A percentile compares a stretch with the other conserved stretches of the same genome.
These are phyloP conservation scores for Galaxias olidus DNA, from an alignment of 2,797 vertebrate species.

Conservation along the genomic window DNA sequence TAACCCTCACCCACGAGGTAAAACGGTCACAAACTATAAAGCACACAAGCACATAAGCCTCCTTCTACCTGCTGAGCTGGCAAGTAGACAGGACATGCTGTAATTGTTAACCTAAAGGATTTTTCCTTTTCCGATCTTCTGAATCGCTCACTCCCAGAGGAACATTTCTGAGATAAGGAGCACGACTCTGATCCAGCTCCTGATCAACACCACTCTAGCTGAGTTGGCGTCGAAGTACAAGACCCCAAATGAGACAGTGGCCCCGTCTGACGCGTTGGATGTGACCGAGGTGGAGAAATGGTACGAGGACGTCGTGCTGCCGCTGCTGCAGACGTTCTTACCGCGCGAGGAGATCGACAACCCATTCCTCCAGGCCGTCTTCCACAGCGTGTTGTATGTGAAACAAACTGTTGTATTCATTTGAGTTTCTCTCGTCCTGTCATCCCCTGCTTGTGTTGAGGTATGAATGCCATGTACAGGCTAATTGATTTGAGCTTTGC, in stretches of 20 bases:
- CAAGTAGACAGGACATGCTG: neutral
- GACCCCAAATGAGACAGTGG: neutral
- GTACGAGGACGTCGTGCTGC: slow-evolving; percentile 69
- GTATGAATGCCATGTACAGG: too few species aligned
- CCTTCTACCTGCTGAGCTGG: neutral
- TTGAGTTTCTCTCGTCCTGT: neutral
- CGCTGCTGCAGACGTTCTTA: slow-evolving; percentile 62
- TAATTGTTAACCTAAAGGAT: too few species aligned
- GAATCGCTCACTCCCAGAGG: slow-evolving; percentile 45
- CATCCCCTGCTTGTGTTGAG: too few species aligned
- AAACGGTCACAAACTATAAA: too few species aligned
- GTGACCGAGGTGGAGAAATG: slow-evolving; percentile 64
- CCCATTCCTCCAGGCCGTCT: slow-evolving; percentile 61
- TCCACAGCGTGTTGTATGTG: slow-evolving; percentile 76
- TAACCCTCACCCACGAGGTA: slow-evolving; percentile 70
- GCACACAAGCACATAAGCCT: neutral
- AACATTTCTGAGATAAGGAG: slow-evolving; percentile 60
- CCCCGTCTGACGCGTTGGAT: slow-evolving; percentile 19
- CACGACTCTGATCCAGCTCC: slow-evolving; percentile 65
- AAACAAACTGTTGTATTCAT: neutral
- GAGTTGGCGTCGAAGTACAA: slow-evolving; percentile 67
- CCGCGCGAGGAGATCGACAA: slow-evolving; percentile 30
- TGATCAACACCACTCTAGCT: slow-evolving; percentile 74
- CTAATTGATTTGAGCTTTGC: too few species aligned
- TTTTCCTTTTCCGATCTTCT: too few species aligned